These are phyloP conservation scores for Percopsis transmontana DNA, from an alignment of 2,113 vertebrate species.

Conservation along the genomic window DNA sequence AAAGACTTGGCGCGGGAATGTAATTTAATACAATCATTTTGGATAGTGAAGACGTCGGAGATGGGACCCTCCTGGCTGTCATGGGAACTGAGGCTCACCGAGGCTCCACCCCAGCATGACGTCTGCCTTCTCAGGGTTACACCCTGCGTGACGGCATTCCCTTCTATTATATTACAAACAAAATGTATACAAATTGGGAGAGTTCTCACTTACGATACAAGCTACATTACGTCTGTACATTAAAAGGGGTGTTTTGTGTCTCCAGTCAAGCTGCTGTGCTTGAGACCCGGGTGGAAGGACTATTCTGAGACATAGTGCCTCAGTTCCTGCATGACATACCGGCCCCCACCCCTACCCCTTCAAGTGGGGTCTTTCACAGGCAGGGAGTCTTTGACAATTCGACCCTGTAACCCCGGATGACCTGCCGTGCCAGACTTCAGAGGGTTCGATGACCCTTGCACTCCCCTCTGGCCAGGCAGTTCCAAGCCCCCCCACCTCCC, in stretches of 20 bases:
- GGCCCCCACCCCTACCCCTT: slow-evolving; percentile 8
- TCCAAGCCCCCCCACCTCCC: slow-evolving; percentile 6
- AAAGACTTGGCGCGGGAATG: not conserved
- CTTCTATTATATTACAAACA: not conserved
- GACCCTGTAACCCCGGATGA: slow-evolving; percentile 38
- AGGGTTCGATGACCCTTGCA: slow-evolving; percentile 15
- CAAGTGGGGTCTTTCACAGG: slow-evolving; percentile 13
- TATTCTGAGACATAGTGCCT: not conserved
- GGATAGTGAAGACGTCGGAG: not conserved
- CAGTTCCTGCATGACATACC: slow-evolving; percentile 5
- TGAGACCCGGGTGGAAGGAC: too few species aligned
- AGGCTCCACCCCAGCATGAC: not conserved
- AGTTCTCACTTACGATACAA: too few species aligned
- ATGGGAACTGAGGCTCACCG: not conserved
- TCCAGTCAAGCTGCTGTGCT: too few species aligned
- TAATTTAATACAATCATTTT: not conserved
- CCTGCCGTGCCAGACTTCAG: slow-evolving; percentile 43
- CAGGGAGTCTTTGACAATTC: slow-evolving; percentile 41
- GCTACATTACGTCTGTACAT: too few species aligned
- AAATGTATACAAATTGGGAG: too few species aligned
- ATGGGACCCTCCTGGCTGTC: not conserved
- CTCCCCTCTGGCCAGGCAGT: slow-evolving; percentile 19
- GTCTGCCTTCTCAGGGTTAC: slow-evolving; percentile 1
- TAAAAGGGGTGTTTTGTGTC: too few species aligned
- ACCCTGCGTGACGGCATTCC: not conserved